phyloP scores from a whole-genome alignment of 2,797 vertebrate species.

The Trachops cirrhosus region DNA sequence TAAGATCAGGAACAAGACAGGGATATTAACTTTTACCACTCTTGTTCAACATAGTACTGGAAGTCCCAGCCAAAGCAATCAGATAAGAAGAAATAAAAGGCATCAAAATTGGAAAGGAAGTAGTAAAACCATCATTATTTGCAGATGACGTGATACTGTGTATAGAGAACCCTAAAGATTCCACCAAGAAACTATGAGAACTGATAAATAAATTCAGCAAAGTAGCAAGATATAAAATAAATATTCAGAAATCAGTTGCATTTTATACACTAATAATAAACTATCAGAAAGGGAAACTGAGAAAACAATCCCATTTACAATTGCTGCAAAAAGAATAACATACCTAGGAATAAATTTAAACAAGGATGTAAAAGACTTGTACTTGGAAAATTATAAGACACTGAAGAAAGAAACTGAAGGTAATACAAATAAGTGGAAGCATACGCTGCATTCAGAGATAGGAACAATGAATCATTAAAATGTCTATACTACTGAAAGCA shows the following conservation, averaged over 20 bases:
- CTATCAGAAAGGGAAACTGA: not conserved
- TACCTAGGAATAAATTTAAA: not conserved
- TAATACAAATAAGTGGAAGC: too few species aligned
- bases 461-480: not conserved
- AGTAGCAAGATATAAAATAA: not conserved
- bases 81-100: not conserved
- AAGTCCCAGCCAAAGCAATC: not conserved
- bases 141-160: not conserved
- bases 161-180: not conserved
- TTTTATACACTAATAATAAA: not conserved
- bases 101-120: not conserved
- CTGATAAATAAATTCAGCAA: not conserved
- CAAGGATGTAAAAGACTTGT: not conserved
- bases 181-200: not conserved
- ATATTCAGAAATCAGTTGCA: not conserved
- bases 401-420: not conserved
- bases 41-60: not conserved
- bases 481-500: not conserved
- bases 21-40: not conserved
- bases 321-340: not conserved
- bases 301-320: not conserved
- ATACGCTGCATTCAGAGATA: too few species aligned
- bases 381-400: not conserved
- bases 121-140: not conserved
- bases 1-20: not conserved